Conservation (phyloP, 2,113 vertebrate species). For the Glaucomys volans region DNA sequence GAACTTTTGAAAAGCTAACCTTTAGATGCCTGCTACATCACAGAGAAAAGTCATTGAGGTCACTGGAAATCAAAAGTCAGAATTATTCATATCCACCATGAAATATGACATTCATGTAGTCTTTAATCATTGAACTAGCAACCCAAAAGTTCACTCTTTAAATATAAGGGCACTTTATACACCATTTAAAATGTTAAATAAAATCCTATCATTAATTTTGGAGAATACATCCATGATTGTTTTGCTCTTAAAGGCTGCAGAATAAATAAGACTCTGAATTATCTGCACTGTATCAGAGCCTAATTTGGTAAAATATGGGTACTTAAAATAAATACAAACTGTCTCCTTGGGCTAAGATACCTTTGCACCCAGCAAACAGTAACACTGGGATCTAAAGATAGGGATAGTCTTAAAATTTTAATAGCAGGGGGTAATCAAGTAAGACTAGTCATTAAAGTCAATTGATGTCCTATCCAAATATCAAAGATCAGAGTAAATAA, state of each 20-base stretch:
- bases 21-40: neutral
- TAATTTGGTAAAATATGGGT: neutral
- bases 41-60: neutral
- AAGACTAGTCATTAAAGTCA: slow-evolving; percentile 47
- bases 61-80: slow-evolving; percentile 37
- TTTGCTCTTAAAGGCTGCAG: slow-evolving; percentile 23
- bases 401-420: slow-evolving; percentile 34
- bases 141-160: slow-evolving; percentile 51
- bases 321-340: neutral
- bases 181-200: slow-evolving; percentile 64
- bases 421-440: neutral
- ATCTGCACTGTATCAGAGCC: neutral
- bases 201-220: slow-evolving; percentile 53
- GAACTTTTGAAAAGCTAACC: slow-evolving; percentile 63
- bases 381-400: slow-evolving; percentile 46
- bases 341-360: neutral
- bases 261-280: slow-evolving; percentile 39
- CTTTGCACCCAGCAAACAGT: neutral
- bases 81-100: slow-evolving; percentile 45
- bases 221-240: neutral
- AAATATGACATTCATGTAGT: slow-evolving; percentile 61
- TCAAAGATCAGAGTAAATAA: slow-evolving; percentile 30
- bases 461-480: neutral
- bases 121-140: slow-evolving; percentile 17
- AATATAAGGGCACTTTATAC: slow-evolving; percentile 43